phyloP scores from a whole-genome alignment of 2,888 invertebrate genomes.

The Xestia c-nigrum region DNA sequence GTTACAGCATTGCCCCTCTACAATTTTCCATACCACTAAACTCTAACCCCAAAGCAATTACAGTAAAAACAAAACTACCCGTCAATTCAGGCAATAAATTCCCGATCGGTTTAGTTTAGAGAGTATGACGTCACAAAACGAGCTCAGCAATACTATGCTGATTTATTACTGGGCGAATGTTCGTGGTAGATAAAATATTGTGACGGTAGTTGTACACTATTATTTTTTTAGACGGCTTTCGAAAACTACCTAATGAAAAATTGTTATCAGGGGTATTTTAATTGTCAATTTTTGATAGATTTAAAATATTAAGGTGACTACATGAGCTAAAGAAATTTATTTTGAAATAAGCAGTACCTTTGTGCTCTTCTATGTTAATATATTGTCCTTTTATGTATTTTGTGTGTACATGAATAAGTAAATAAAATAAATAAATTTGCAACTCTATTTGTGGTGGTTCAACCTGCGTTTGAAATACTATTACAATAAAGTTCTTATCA shows the following conservation, averaged over 20 bases:
- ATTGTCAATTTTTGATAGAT: not conserved
- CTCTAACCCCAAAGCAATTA: constrained; percentile 14
- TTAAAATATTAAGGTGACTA: no score
- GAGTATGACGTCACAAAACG: constrained; percentile 49
- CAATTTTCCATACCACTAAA: constrained; percentile 17
- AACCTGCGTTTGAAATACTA: no score
- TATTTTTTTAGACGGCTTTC: constrained; percentile 19
- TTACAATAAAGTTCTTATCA: no score
- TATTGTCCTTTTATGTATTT: no score
- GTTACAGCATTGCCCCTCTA: not conserved
- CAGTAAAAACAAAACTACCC: constrained; percentile 38
- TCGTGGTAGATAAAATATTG: constrained; percentile 47
- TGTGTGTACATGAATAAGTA: no score
- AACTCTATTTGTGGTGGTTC: no score
- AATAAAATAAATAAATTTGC: no score
- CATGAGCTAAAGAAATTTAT: no score
- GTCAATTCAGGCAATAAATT: constrained; percentile 54
- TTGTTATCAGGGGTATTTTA: not conserved
- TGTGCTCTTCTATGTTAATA: no score
- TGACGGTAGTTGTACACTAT: not conserved
- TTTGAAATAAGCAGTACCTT: no score
- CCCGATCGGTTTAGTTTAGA: constrained; percentile 34
- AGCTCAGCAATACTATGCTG: constrained; percentile 45
- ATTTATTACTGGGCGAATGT: constrained; percentile 52
- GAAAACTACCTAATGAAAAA: not conserved